Conservation (phyloP, 2,113 vertebrate genomes). For the Eptesicus fuscus region DNA sequence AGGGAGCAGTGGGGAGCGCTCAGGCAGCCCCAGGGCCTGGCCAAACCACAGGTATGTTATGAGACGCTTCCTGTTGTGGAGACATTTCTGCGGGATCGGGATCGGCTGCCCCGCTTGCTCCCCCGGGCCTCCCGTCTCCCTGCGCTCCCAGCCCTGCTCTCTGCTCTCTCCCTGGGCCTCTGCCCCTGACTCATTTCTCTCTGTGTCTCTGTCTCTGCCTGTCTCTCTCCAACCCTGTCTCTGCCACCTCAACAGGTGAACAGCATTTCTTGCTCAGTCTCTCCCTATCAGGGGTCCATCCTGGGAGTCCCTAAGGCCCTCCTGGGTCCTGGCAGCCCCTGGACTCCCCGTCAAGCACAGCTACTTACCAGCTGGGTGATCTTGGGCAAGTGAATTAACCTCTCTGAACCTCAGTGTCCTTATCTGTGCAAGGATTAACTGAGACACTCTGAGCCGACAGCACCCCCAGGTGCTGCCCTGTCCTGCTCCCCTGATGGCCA, state of each 20-base stretch:
- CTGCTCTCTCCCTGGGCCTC: background rate
- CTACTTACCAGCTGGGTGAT: background rate
- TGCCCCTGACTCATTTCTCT: background rate
- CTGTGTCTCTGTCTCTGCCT: background rate
- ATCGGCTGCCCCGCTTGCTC: constrained; percentile 56
- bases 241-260: background rate
- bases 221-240: background rate
- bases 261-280: background rate
- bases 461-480: background rate
- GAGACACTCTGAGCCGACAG: background rate
- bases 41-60: constrained; percentile 89
- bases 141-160: background rate
- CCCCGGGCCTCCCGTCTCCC: background rate
- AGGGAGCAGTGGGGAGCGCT: constrained; percentile 54
- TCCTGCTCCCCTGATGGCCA: background rate
- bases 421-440: background rate
- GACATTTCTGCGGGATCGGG: constrained; percentile 80
- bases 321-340: background rate
- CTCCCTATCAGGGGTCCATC: background rate
- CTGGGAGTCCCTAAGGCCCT: background rate
- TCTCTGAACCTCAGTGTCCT: constrained; percentile 33
- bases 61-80: constrained; percentile 88
- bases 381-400: background rate
- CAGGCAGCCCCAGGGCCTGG: constrained; percentile 74
- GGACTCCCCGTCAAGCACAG: background rate